Percentiles rank a stretch among this genome's conserved stretches.
phyloP scores from a whole-genome alignment of 2,113 vertebrate species.

The Prunella himalayana region DNA sequence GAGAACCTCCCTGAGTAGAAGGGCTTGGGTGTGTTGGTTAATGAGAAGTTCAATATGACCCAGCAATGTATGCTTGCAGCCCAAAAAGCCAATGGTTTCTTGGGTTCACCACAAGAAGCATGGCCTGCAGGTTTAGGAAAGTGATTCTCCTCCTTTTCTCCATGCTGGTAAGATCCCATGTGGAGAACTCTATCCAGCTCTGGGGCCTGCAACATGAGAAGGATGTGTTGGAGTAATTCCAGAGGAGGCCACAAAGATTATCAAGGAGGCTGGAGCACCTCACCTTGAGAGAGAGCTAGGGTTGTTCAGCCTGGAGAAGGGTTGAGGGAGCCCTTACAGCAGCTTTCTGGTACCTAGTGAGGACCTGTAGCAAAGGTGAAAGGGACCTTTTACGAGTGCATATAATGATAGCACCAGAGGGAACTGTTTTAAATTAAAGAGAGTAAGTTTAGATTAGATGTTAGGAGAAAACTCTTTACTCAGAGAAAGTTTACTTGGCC shows the following conservation, averaged over 20 bases:
- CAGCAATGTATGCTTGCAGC: not conserved
- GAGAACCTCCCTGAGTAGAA: not conserved
- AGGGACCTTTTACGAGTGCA: not conserved
- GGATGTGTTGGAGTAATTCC: not conserved
- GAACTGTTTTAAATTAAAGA: not conserved
- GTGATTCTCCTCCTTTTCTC: not conserved
- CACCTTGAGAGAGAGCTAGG: not conserved
- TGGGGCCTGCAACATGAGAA: not conserved
- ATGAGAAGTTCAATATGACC: not conserved
- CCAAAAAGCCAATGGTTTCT: not conserved
- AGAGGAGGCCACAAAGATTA: not conserved
- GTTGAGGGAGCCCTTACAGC: not conserved
- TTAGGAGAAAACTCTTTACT: not conserved
- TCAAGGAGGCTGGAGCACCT: not conserved
- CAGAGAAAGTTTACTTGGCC: not conserved
- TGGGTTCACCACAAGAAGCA: not conserved
- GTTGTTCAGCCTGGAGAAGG: not conserved
- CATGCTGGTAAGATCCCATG: not conserved
- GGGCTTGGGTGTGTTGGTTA: not conserved
- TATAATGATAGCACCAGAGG: not conserved
- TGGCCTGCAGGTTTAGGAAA: not conserved
- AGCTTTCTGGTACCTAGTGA: not conserved
- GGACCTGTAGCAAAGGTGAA: not conserved
- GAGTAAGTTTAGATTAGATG: not conserved
- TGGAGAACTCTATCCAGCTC: not conserved